Evolutionary conservation across 2,113 vertebrate species (phyloP), one percentile per base, ranked within the genome.

Genomic region (Neomonachus schauinslandi): DNA sequence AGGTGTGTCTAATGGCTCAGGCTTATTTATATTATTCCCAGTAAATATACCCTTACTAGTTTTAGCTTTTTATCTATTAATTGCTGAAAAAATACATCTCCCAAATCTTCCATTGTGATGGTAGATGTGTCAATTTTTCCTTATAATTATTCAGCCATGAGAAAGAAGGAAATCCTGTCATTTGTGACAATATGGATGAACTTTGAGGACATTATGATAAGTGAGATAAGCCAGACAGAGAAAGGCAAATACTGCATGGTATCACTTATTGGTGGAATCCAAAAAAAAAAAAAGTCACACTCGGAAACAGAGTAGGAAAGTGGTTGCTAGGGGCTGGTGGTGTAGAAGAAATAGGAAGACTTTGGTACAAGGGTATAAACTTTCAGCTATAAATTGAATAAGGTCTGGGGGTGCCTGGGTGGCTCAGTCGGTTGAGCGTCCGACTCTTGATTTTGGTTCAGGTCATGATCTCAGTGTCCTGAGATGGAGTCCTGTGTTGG

Each of bases 51-150:
- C 33, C 19, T 87, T 61, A 92, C 18, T 42, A 31, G n/a, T 91
- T 94, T 87, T 55, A 46, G 90, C 36, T 69, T 94, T 85, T 94
- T 76, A 69, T 63, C 42, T 95, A 63, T 53, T 46, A 57, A 21
- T 21, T 96, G n/a, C 53, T 92, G 79, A 77, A 65, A 96, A 67
- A 95, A 31, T 24, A 87, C 96, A 57, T 91, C 74, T 93, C 77
- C 14, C 72, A 82, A 82, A 42, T 83, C 36, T 90, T 33, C 80
- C 80, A 57, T n/a, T 59, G 11, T 33, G 14, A 33, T 83, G 31
- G 53, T 72, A 28, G 16, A 22, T 59, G 9, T 65, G 42, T 91
- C 61, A 24, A 42, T 59, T 83, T 91, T 93, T 91, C 69, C 59
- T 95, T 81, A 49, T 53, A 85, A 72, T 82, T 88, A 83, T 67